Conservation (phyloP, 2,797 vertebrate species). For the Notamacropus eugenii region DNA sequence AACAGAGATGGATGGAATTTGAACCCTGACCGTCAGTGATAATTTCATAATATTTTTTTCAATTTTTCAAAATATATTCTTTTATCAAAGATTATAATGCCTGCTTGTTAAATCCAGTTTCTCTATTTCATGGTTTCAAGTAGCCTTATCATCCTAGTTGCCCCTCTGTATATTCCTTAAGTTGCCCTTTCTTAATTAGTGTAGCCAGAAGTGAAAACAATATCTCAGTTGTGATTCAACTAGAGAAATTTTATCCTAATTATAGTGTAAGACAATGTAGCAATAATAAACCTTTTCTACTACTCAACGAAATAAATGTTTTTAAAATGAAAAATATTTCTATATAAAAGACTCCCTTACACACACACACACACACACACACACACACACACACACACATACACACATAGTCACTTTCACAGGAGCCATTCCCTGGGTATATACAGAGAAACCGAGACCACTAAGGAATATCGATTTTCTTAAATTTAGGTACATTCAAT, state of each 20-base stretch:
- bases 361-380: background rate
- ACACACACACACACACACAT: background rate
- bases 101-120: background rate
- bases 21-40: background rate
- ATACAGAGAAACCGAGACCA: background rate
- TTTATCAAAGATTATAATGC: background rate
- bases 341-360: background rate
- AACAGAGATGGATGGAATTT: background rate
- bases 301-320: background rate
- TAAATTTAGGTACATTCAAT: constrained; percentile 59
- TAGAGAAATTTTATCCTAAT: background rate
- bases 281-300: background rate
- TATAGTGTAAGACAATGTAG: background rate
- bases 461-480: constrained; percentile 45
- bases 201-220: background rate
- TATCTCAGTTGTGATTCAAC: background rate
- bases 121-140: no score
- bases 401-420: background rate
- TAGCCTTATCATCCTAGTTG: no score
- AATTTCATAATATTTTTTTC: no score
- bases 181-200: background rate
- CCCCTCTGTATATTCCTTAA: background rate
- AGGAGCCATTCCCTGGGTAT: constrained; percentile 28
- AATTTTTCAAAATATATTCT: background rate
- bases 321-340: constrained; percentile 2